Base-by-base conservation (phyloP, 2,888 invertebrate genomes). In the Oscheius sp. region DNA sequence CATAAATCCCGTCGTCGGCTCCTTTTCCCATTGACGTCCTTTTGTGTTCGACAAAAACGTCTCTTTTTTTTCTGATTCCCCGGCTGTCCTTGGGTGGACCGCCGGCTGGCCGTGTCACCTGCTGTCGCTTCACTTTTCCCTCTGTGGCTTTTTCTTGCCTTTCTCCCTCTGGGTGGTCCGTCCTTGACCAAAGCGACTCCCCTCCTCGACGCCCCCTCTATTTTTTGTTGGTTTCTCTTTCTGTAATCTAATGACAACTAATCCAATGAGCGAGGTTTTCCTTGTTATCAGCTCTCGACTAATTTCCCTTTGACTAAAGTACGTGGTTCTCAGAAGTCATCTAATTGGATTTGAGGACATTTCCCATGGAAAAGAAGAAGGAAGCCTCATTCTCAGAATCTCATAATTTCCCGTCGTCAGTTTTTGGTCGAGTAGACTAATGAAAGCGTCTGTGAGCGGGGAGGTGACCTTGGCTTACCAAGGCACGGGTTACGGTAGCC, bases 51-150 rank as follows among this genome's bases (percentile, higher is more conserved):
- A 18, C 59, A 61, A 61, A 61, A 61, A 61, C 29, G 25, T 58
- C 27, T 35, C 9, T 35, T 35, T 35, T n/a, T 5, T 27, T 2
- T 58, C 58, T 13, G 55, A 21, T 55, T n/a, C 59, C 59, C 45
- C 61, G 61, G 43, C 61, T 61, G 61, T 13, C 61, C 61, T 61
- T 61, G 61, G n/a, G 61, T 41, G 61, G n/a, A n/a, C 61, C 41
- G n/a, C 41, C 49, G 49, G 13, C 55, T 55, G 55, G 55, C 41
- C 61, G 61, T 61, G 61, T 61, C 61, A 43, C 61, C 61, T 61
- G 61, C 61, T 61, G 43, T 16, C 27, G 29, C 43, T 41, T 18
- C 43, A 13, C 43, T 58, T 27, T 35, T 43, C 41, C 43, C 9
- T 43, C 25, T 61, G 18, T 53, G 53, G 21, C 53, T 53, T 25